Conservation (phyloP, 1,140 invertebrate species). For the Drosophila rhopaloa region DNA sequence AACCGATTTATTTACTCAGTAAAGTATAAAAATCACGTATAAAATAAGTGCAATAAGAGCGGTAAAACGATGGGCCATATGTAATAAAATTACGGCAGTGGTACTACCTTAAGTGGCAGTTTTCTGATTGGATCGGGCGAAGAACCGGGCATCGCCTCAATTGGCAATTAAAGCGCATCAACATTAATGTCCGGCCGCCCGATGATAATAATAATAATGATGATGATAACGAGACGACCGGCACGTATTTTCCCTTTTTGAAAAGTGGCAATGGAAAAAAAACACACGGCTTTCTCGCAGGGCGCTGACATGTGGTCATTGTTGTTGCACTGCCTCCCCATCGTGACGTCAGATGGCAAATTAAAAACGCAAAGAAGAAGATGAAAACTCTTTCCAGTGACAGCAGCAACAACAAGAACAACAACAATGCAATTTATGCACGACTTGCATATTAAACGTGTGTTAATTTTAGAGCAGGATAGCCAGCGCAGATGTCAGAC, state of each 20-base stretch:
- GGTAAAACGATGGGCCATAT: background rate
- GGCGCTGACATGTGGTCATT: slow-evolving; percentile 72
- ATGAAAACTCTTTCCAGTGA: slow-evolving; percentile 6
- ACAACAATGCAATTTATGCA: slow-evolving; percentile 72
- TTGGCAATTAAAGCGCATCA: slow-evolving; percentile 78
- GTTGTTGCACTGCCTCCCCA: slow-evolving; percentile 20
- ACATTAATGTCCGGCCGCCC: slow-evolving; percentile 63
- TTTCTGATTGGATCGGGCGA: slow-evolving; percentile 30
- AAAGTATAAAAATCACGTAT: background rate
- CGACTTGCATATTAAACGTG: slow-evolving; percentile 83
- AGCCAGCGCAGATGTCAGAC: slow-evolving; percentile 6
- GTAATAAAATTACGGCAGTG: slow-evolving; percentile 59
- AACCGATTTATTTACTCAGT: background rate
- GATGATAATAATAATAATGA: slow-evolving; percentile 61
- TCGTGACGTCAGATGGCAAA: slow-evolving; percentile 76
- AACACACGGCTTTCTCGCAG: slow-evolving; percentile 50
- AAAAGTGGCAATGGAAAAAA: slow-evolving; percentile 19
- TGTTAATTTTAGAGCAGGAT: slow-evolving; percentile 80
- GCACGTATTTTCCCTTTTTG: slow-evolving; percentile 60
- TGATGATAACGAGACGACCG: slow-evolving; percentile 71
- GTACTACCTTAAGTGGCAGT: slow-evolving; percentile 18
- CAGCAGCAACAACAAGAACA: slow-evolving; percentile 30
- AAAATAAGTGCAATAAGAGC: background rate
- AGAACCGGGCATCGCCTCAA: slow-evolving; percentile 60
- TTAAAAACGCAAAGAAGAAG: slow-evolving; percentile 70